Percentiles rank a stretch among this genome's conserved stretches.
Evolutionary conservation across 2,888 invertebrate species (phyloP).

Genomic region (Lymantria monacha): DNA sequence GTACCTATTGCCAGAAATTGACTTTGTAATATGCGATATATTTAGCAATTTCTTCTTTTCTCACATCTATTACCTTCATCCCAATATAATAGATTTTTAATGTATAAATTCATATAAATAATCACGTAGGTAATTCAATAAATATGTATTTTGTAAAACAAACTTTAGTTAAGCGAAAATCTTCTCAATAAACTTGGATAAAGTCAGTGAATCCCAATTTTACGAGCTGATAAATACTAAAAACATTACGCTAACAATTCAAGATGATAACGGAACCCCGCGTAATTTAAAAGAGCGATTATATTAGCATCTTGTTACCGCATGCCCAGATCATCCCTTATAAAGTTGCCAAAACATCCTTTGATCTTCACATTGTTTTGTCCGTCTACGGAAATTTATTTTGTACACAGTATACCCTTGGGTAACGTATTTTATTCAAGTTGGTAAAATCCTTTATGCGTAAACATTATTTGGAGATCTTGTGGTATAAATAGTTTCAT

Average conservation of each 20-base stretch:
- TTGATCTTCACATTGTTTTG: constrained; percentile 61
- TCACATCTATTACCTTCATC: too few species aligned
- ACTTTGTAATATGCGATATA: too few species aligned
- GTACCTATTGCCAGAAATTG: too few species aligned
- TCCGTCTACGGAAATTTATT: constrained; percentile 63
- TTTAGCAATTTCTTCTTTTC: too few species aligned
- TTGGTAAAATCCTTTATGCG: constrained; percentile 26
- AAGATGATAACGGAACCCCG: constrained; percentile 42
- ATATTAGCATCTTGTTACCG: constrained; percentile 61
- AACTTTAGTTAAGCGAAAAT: background rate
- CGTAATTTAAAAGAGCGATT: constrained; percentile 55
- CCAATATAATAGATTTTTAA: too few species aligned
- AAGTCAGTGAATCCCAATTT: constrained; percentile 17
- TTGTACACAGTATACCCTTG: constrained; percentile 39
- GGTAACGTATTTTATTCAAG: constrained; percentile 54
- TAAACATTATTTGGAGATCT: constrained; percentile 26
- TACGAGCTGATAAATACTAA: constrained; percentile 45
- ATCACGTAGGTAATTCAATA: too few species aligned
- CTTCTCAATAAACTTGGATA: background rate
- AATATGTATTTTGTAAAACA: too few species aligned
- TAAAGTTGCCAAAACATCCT: constrained; percentile 62
- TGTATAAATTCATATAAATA: too few species aligned
- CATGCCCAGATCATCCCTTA: constrained; percentile 54
- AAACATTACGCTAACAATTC: constrained; percentile 41
- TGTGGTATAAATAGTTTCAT: constrained; percentile 24